Base-by-base conservation (phyloP, 2,113 vertebrate genomes). In the Lophochroa leadbeateri region DNA sequence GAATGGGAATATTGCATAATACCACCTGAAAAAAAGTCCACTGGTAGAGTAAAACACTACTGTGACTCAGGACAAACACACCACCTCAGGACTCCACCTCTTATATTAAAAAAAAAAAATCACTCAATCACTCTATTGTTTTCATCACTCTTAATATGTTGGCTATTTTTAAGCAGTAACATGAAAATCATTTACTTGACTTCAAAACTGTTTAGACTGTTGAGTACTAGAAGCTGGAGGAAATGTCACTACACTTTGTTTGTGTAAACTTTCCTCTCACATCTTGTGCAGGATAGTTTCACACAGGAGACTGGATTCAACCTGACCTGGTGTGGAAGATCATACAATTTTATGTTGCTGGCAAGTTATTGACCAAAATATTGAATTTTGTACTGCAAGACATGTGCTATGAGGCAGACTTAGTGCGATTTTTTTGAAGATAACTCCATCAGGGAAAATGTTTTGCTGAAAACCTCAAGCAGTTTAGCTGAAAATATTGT, bases 331-430 rank as follows among this genome's bases (percentile, higher is more conserved):
- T 88, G 24, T 86, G 57, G 83, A 86, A 94, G 64, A 95, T 89
- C 83, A 88, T 91, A 78, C 29, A 55, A 94, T 95, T 96, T 95
- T 71, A 75, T 88, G 72, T 78, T 92, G 21, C 52, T 92, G 35
- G 43, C 13, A 90, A 79, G 76, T 57, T 92, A 88, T 76, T 91
- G 92, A 91, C 70, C 65, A 91, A 95, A 92, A 89, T 92, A 75
- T 65, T 84, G 90, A 81, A 86, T 91, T 93, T 76, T 67, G 17
- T 86, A 58, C 49, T 60, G 41, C 28, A 70, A 84, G 57, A 88
- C 61, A 64, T 72, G 53, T 88, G 71, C 53, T 76, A 43, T 85
- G 50, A 96, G 88, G 63, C 69, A 91, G 61, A 72, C 11, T 44
- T 44, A 13, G 15, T 47, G 68, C 10, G 57, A 80, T 72, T 85